Percentiles rank a stretch among this genome's conserved stretches.
Conservation (phyloP, 35 echinoderm and acorn worm genomes). For the Heliocidaris erythrogramma region DNA sequence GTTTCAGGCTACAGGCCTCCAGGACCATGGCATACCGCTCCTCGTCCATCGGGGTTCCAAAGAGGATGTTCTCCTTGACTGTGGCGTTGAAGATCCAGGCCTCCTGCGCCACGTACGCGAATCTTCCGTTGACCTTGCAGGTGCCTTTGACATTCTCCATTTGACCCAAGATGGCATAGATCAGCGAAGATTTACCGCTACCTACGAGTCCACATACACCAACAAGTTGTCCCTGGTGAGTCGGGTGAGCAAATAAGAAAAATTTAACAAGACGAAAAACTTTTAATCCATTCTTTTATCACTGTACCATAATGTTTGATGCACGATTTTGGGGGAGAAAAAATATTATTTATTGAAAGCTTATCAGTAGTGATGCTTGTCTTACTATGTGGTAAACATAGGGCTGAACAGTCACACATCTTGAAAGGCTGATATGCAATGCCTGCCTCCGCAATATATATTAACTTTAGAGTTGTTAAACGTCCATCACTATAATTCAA, state of each 20-base stretch:
- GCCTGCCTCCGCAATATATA: no score
- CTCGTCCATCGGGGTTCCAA: conserved; percentile 69
- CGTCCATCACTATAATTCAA: no score
- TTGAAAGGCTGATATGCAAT: no score
- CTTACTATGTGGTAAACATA: no score
- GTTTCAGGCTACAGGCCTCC: conserved; percentile 62
- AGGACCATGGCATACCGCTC: conserved; percentile 64
- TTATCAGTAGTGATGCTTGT: no score
- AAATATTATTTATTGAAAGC: no score
- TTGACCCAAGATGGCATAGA: conserved; percentile 85
- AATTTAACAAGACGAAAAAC: background rate
- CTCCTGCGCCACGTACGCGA: conserved; percentile 88
- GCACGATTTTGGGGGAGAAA: no score
- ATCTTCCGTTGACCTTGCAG: conserved; percentile 64
- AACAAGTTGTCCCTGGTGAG: conserved; percentile 66
- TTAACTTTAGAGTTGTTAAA: no score
- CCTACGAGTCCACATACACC: conserved; percentile 87
- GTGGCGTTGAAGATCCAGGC: conserved; percentile 87
- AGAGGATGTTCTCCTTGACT: conserved; percentile 83
- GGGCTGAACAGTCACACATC: no score
- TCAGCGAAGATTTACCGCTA: conserved; percentile 84
- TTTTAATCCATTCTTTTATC: no score
- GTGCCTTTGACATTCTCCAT: conserved; percentile 72
- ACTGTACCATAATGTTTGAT: no score
- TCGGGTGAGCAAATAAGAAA: background rate